Evolutionary conservation across 2,888 invertebrate genomes (phyloP), one percentile per base, ranked within the genome.

Genomic region (Pyrrhosoma nymphula): DNA sequence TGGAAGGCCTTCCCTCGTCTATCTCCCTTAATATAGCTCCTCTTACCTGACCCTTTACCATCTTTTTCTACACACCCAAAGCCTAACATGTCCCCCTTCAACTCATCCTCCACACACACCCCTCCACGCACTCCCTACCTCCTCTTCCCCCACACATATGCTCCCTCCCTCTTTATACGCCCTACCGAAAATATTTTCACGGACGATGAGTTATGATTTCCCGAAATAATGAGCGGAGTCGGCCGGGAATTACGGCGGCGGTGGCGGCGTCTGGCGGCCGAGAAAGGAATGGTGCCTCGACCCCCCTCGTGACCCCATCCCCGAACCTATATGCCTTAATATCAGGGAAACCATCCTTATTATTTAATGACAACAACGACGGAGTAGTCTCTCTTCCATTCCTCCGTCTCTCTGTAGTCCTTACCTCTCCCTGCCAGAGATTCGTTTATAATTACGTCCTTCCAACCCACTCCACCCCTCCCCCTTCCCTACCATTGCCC

Each of bases 191-290:
- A 91, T 69, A 93, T 69, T 93, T 93, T 47, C 93, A 69, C 93
- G 93, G 30, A 69, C 47, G 93, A 69, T 93, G 93, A 93, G 93
- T 75, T 93, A 93, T 93, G 69, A 93, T 69, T 93, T 93, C 47
- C 93, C 47, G 93, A 93, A 93, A 93, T 63, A 69, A 93, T 93
- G 93, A 93, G 69, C 63, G 69, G 63, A 93, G 47, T 35, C 47
- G 47, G 63, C 55, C 75, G 75, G 69, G 93, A 93, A 75, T 93
- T 47, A 93, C 89, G 63, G 69, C 91, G 47, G 47, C 60, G 60
- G 60, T 60, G 60, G 63, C 91, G 93, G 93, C 91, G 63, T 39
- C 63, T 63, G 63, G 63, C 91, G 63, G 63, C 39, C 91, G 35
- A 35, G 82, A 82, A 63, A 39, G 23, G 47, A 75, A 69, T 93